Base-by-base conservation (phyloP, 2,888 invertebrate species). In the Hedya salicella region DNA sequence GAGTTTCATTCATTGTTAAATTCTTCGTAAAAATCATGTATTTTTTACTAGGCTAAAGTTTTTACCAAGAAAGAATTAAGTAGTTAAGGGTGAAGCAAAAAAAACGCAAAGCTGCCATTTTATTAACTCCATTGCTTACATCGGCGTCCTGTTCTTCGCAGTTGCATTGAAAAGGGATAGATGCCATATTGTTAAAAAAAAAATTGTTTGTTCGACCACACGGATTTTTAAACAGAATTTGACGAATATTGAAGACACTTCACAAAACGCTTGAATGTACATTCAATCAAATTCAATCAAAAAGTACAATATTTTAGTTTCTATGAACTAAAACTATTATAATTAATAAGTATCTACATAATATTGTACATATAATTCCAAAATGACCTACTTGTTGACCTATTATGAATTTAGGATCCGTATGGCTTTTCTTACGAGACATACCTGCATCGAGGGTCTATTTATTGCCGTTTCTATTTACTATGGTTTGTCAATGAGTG, bases 81-180 rank as follows among this genome's bases (percentile, higher is more conserved):
- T 6, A 17, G 19, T 14, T 32, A 9, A 8, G 2, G 6, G 9
- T 9, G n/a, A 9, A 9, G 14, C 14, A 0, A 13, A 46, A 53
- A 53, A 53, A 60, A 39, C 17, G 19, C 30, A 6, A 52, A 36
- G 59, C 59, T 46, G 65, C 39, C 44, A 46, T 53, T 59, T n/a
- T 57, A 46, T 25, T 0, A 36, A 53, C 21, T 13, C 16, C 21
- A 32, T 21, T 54, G 39, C 44, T 21, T 50, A 11, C 53, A 17
- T 46, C 49, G 16, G 5, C n/a, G 52, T 65, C 46, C 36, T n/a
- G 32, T 39, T 59, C 46, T 36, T 53, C 49, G 21, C 17, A 30
- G n/a, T 8, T 30, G 44, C 1, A 8, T 11, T 42, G 16, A 9
- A 42, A 42, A 42, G 32, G 19, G 40, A 42, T 4, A 42, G 16